Conservation (phyloP, 2,888 invertebrate species). For the Papilio gigon region DNA sequence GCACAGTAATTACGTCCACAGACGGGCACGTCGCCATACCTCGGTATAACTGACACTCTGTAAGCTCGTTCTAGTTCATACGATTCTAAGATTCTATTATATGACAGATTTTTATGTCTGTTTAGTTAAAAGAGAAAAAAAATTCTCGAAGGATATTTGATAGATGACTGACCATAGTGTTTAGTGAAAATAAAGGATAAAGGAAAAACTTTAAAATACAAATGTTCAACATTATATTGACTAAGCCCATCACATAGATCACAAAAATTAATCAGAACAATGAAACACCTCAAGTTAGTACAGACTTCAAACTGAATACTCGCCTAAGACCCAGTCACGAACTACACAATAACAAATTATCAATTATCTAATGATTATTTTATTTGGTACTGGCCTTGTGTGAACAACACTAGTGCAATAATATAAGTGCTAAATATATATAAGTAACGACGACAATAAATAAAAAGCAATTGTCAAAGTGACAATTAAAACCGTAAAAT, state of each 20-base stretch:
- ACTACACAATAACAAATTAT: constrained; percentile 2
- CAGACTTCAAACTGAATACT: neutral
- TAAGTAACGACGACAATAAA: constrained; percentile 38
- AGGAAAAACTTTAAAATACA: neutral
- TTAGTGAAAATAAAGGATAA: neutral
- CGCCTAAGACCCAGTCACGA: constrained; percentile 18
- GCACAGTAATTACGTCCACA: neutral
- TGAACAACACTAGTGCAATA: constrained; percentile 32
- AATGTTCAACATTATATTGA: constrained; percentile 13
- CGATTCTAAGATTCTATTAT: no score
- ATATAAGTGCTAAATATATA: constrained; percentile 44
- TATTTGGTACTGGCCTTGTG: constrained; percentile 69
- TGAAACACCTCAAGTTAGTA: constrained; percentile 4
- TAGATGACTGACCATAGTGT: no score
- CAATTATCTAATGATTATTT: constrained; percentile 64
- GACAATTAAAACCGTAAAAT: no score
- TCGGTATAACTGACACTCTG: neutral
- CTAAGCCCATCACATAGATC: constrained; percentile 32
- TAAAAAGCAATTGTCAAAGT: no score
- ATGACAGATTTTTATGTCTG: no score
- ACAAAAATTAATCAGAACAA: constrained; percentile 8
- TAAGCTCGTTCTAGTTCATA: no score
- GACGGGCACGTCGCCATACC: neutral
- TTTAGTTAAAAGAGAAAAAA: no score
- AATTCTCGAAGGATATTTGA: no score